Evolutionary conservation across 2,888 invertebrate genomes (phyloP).

Genomic region (Willowsia nigromaculata): DNA sequence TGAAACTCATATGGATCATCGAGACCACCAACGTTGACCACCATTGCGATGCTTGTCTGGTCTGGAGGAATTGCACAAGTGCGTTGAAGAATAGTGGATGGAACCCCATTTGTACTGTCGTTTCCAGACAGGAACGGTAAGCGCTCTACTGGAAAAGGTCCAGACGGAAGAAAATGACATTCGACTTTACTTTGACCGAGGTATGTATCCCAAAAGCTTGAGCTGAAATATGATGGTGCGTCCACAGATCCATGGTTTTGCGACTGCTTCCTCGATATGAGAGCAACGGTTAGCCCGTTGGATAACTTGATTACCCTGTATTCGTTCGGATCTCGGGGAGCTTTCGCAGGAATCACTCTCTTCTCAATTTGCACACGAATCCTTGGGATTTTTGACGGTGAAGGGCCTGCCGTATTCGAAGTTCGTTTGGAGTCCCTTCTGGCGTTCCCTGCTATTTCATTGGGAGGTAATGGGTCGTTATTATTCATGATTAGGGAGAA

Average conservation of each 20-base stretch:
- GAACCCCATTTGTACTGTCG: background rate
- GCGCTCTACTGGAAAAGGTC: background rate
- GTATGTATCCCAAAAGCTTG: too few species aligned
- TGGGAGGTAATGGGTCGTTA: too few species aligned
- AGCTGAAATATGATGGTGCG: background rate
- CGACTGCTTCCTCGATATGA: background rate
- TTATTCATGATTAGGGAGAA: too few species aligned
- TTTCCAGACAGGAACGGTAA: too few species aligned
- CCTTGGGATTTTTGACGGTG: too few species aligned
- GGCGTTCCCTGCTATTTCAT: too few species aligned
- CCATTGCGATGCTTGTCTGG: background rate
- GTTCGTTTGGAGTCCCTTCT: too few species aligned
- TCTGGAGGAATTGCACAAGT: background rate
- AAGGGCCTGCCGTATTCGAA: too few species aligned
- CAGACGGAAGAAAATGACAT: background rate
- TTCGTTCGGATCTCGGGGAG: constrained; percentile 5
- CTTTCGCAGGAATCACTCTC: too few species aligned
- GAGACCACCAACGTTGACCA: constrained; percentile 24
- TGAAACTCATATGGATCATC: constrained; percentile 21
- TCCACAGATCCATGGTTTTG: background rate
- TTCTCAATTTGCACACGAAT: too few species aligned
- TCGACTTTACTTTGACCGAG: background rate
- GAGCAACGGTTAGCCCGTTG: background rate
- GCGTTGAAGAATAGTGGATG: background rate
- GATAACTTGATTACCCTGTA: background rate